A percentile compares a stretch with the other conserved stretches of the same genome.
Conservation (phyloP, 2,888 invertebrate species). For the Stenchaetothrips biformis region DNA sequence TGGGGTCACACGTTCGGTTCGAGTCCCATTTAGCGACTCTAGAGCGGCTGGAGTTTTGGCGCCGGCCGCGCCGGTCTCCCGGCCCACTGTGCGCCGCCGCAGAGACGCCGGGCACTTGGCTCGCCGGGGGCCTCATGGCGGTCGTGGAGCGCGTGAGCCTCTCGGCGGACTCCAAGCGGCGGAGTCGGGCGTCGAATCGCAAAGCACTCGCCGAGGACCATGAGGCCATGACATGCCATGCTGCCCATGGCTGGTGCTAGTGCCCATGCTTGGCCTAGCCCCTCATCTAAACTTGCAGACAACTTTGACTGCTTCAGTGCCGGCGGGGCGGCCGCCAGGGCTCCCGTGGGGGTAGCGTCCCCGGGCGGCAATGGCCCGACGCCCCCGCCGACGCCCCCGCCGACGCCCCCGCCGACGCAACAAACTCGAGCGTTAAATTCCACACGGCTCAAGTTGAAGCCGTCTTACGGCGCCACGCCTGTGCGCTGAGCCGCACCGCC, state of each 20-base stretch:
- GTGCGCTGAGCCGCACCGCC: no score
- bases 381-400: neutral
- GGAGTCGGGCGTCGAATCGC: no score
- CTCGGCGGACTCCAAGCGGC: no score
- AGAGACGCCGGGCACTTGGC: no score
- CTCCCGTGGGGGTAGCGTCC: neutral
- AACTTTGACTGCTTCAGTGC: neutral
- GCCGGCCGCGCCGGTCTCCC: neutral
- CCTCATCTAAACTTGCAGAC: constrained; percentile 14
- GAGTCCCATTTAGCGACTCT: no score
- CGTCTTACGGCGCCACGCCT: no score
- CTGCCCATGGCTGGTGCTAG: neutral
- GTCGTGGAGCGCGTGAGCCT: no score
- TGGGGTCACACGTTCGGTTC: no score
- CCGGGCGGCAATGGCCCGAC: neutral
- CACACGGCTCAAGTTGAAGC: neutral
- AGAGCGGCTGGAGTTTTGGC: no score
- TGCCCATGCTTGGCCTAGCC: neutral
- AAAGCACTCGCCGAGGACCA: no score
- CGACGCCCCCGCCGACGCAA: neutral
- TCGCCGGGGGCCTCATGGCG: no score
- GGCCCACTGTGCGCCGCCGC: no score
- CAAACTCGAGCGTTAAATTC: neutral
- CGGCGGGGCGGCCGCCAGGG: neutral
- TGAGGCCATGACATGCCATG: neutral